A percentile compares a stretch with the other conserved stretches of the same genome.
These are phyloP conservation scores for Girardia tigrina DNA, from an alignment of 2,888 invertebrate species.

Conservation along the genomic window DNA sequence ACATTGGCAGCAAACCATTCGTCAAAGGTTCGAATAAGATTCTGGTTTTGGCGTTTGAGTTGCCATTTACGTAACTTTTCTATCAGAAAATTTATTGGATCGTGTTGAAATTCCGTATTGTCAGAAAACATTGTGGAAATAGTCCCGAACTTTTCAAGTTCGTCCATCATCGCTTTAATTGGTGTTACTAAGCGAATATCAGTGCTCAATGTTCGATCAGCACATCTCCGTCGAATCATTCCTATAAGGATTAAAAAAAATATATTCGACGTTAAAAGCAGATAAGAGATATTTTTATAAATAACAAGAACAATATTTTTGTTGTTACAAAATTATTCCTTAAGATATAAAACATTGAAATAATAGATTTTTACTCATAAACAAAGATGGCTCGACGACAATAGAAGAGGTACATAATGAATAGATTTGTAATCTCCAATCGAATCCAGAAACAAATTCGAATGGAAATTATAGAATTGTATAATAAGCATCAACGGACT, in stretches of 20 bases:
- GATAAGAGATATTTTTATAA: no score
- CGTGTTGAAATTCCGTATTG: slow-evolving; percentile 18
- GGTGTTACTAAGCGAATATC: slow-evolving; percentile 14
- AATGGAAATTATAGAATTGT: no score
- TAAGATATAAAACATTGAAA: no score
- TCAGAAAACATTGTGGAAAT: slow-evolving; percentile 7
- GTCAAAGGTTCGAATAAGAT: slow-evolving; percentile 21
- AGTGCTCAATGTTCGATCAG: background rate
- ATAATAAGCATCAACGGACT: no score
- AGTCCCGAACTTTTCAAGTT: slow-evolving; percentile 18
- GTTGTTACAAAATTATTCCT: no score
- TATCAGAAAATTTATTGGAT: slow-evolving; percentile 30
- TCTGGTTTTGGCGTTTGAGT: slow-evolving; percentile 28
- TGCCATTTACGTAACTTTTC: slow-evolving; percentile 32
- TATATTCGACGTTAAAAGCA: no score
- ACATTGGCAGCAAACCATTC: slow-evolving; percentile 19
- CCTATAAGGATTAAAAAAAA: background rate
- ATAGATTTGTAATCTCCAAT: no score
- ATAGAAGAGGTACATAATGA: no score
- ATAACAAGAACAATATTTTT: no score
- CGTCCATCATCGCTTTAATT: slow-evolving; percentile 32
- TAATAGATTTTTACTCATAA: no score
- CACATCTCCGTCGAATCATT: background rate
- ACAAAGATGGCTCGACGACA: no score
- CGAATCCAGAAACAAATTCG: no score